Evolutionary conservation across 2,113 vertebrate genomes (phyloP).

Genomic region (Cariama cristata): DNA sequence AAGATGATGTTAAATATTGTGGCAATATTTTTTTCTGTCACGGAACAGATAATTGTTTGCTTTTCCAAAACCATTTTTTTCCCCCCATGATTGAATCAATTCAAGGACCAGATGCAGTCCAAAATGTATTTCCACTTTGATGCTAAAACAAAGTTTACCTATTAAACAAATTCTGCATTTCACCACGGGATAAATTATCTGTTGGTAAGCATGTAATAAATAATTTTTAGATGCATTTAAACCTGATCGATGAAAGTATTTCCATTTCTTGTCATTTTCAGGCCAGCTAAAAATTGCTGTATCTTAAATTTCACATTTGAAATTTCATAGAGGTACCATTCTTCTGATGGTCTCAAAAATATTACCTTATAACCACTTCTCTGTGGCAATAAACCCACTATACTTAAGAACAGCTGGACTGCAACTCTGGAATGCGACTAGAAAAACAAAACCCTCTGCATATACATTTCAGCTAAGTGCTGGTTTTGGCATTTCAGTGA

Average conservation of each 20-base stretch:
- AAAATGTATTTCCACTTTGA: slow-evolving; percentile 24
- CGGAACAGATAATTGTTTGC: neutral
- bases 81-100: neutral
- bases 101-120: neutral
- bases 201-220: neutral
- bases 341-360: slow-evolving; percentile 15
- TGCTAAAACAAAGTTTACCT: slow-evolving; percentile 9
- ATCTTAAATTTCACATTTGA: slow-evolving; percentile 29
- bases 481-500: slow-evolving; percentile 40
- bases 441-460: slow-evolving; percentile 9
- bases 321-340: slow-evolving; percentile 44
- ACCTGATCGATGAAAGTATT: slow-evolving; percentile 5
- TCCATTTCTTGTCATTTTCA: slow-evolving; percentile 47
- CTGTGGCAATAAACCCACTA: neutral
- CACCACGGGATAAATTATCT: slow-evolving; percentile 36
- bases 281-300: neutral
- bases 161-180: neutral
- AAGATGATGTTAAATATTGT: slow-evolving; percentile 4
- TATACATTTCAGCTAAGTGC: slow-evolving; percentile 30
- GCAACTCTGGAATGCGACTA: neutral
- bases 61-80: neutral
- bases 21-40: neutral
- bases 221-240: slow-evolving; percentile 23
- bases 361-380: neutral
- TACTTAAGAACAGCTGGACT: slow-evolving; percentile 1